Evolutionary conservation across 1,140 invertebrate genomes (phyloP).

Genomic region (Brachionus sp.): DNA sequence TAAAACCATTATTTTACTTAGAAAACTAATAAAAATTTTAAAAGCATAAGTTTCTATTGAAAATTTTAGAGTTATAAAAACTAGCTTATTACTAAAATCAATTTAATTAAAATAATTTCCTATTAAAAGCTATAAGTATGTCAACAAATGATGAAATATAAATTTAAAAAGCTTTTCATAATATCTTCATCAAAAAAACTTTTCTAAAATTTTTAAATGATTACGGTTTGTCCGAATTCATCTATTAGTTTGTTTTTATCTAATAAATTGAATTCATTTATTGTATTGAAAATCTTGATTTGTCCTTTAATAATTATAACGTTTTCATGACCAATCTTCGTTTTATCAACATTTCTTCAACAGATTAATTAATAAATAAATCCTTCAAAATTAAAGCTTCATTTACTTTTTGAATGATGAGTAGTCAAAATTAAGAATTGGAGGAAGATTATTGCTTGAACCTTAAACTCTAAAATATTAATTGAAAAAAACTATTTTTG

Average conservation of each 20-base stretch:
- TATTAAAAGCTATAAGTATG: too few relatives aligned
- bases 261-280: conserved; percentile 33
- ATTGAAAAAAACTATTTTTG: neutral
- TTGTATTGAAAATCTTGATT: conserved; percentile 38
- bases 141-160: too few relatives aligned
- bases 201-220: neutral
- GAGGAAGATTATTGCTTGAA: conserved; percentile 24
- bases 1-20: neutral
- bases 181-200: neutral
- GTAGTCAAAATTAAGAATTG: conserved; percentile 42
- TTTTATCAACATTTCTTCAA: neutral
- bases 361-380: neutral
- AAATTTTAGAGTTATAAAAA: too few relatives aligned
- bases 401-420: conserved; percentile 26
- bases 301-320: conserved; percentile 3
- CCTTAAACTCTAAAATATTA: neutral
- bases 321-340: neutral
- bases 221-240: neutral
- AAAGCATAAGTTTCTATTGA: neutral
- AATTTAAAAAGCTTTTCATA: neutral
- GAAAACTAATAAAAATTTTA: neutral
- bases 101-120: too few relatives aligned
- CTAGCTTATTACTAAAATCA: too few relatives aligned
- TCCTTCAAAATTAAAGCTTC: neutral
- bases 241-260: conserved; percentile 40